Evolutionary conservation across 2,113 vertebrate genomes (phyloP).

Genomic region (Solea solea): DNA sequence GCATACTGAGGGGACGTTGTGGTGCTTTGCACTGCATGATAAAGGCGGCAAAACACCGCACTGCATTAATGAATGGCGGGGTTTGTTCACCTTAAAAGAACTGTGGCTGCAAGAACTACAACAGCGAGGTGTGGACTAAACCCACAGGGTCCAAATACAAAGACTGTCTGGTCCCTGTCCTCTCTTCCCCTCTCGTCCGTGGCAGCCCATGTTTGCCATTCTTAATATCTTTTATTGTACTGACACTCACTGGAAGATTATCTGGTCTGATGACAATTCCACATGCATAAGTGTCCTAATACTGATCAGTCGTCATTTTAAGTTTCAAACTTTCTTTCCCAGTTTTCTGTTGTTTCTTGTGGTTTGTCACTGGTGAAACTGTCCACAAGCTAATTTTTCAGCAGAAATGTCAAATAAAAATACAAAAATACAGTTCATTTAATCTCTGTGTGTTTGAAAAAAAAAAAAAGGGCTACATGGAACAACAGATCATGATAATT

Average conservation of each 20-base stretch:
- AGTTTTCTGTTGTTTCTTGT: not conserved
- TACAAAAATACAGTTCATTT: not conserved
- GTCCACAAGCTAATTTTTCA: not conserved
- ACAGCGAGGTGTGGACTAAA: conserved; percentile 19
- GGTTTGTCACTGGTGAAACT: not conserved
- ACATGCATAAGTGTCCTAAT: not conserved
- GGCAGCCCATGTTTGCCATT: conserved; percentile 38
- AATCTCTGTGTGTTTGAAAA: not conserved
- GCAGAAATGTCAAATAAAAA: not conserved
- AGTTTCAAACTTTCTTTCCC: too few species aligned
- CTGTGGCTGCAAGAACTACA: not conserved
- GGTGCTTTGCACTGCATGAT: conserved; percentile 18
- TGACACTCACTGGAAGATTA: conserved; percentile 31
- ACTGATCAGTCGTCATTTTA: too few species aligned
- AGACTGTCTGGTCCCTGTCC: conserved; percentile 1
- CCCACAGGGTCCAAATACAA: not conserved
- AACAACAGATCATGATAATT: not conserved
- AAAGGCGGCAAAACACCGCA: conserved; percentile 32
- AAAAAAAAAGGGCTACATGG: not conserved
- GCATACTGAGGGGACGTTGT: conserved; percentile 41
- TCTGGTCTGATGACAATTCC: conserved; percentile 6
- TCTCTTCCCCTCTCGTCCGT: conserved; percentile 6
- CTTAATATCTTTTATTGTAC: conserved; percentile 3
- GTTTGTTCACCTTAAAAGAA: conserved; percentile 5
- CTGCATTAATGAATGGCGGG: conserved; percentile 19